Evolutionary conservation across 2,888 invertebrate species (phyloP).

Genomic region (Sarcophaga variegata): DNA sequence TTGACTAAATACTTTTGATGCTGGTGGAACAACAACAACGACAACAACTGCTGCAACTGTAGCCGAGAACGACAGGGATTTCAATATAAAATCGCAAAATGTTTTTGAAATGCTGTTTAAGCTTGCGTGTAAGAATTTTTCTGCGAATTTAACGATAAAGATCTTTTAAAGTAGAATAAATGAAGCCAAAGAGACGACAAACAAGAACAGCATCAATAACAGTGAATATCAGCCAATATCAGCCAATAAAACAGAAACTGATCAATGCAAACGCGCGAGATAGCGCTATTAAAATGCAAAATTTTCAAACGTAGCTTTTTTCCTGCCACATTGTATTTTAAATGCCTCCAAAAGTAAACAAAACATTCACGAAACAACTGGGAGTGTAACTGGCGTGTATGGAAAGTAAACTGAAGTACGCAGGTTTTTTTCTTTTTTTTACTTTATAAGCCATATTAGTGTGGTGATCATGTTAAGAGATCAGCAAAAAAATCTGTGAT

Average conservation of each 20-base stretch:
- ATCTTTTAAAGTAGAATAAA: conserved; percentile 60
- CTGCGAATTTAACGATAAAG: conserved; percentile 66
- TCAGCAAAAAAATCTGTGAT: conserved; percentile 62
- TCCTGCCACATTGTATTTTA: neutral
- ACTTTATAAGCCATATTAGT: conserved; percentile 49
- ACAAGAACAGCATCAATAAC: conserved; percentile 5
- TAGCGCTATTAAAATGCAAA: conserved; percentile 43
- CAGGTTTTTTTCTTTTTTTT: no score
- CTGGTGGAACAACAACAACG: neutral
- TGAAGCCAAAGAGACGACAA: conserved; percentile 39
- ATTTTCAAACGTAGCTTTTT: conserved; percentile 31
- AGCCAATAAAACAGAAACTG: conserved; percentile 36
- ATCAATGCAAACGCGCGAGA: conserved; percentile 35
- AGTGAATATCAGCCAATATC: neutral
- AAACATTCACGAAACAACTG: conserved; percentile 44
- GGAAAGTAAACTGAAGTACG: no score
- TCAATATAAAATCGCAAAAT: conserved; percentile 55
- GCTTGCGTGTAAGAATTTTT: conserved; percentile 70
- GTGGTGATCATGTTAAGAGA: conserved; percentile 62
- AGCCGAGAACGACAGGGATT: conserved; percentile 21
- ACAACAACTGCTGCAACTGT: neutral
- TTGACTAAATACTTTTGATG: conserved; percentile 35
- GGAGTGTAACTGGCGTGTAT: neutral
- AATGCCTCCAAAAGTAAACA: conserved; percentile 1
- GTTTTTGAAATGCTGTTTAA: conserved; percentile 64